Conservation (phyloP, 2,797 vertebrate genomes). For the Scolopax rusticola region DNA sequence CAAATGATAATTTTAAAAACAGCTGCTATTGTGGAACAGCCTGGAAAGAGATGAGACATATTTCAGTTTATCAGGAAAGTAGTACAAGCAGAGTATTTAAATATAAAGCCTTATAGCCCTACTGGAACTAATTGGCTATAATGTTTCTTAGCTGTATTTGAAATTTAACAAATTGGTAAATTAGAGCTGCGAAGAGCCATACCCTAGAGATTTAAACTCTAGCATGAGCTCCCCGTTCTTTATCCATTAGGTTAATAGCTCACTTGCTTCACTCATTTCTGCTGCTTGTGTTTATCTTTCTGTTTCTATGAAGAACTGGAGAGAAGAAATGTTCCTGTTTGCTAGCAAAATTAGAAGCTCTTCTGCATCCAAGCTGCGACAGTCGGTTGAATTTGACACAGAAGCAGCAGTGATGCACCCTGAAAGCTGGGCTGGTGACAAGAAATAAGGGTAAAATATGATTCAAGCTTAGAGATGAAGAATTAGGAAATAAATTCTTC, state of each 20-base stretch:
- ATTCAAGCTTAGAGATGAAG: not conserved
- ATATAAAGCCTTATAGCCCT: conserved; percentile 39
- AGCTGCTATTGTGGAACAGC: conserved; percentile 56
- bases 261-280: not conserved
- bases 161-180: conserved; percentile 69
- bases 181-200: conserved; percentile 13
- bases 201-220: conserved; percentile 45
- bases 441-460: not conserved
- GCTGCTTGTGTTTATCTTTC: not conserved
- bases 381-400: not conserved
- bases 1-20: conserved; percentile 67
- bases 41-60: conserved; percentile 63
- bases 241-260: conserved; percentile 5
- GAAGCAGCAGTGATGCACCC: not conserved
- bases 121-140: conserved; percentile 61
- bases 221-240: not conserved
- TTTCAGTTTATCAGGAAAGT: conserved; percentile 64
- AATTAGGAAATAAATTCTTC: not conserved
- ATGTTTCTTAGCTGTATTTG: conserved; percentile 60
- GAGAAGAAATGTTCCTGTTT: not conserved
- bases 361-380: not conserved
- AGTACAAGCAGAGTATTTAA: conserved; percentile 48
- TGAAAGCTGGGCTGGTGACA: not conserved
- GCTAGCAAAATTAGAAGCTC: not conserved
- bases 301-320: not conserved